Evolutionary conservation across 2,113 vertebrate genomes (phyloP).

Genomic region (Beaufortia kweichowensis): DNA sequence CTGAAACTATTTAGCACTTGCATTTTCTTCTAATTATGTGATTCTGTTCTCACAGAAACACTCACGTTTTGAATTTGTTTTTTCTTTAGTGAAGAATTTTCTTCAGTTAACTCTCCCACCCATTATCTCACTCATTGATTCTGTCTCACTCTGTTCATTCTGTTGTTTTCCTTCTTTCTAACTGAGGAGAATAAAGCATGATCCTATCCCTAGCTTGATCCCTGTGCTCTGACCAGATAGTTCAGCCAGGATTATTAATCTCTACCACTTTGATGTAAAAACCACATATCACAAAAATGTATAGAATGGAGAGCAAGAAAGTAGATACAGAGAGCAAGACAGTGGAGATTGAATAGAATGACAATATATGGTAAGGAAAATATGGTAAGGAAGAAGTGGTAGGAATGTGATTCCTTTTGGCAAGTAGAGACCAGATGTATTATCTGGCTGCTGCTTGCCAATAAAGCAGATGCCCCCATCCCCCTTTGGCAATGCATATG

Average conservation of each 20-base stretch:
- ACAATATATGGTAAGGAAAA: constrained; percentile 35
- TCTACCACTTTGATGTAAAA: constrained; percentile 72
- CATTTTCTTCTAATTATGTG: no score
- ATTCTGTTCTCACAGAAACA: no score
- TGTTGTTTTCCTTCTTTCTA: constrained; percentile 29
- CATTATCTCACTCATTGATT: constrained; percentile 1
- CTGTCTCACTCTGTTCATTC: constrained; percentile 14
- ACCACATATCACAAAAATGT: constrained; percentile 63
- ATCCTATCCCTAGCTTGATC: constrained; percentile 54
- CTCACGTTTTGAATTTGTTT: no score
- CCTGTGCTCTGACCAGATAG: constrained; percentile 53
- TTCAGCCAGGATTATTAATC: constrained; percentile 70
- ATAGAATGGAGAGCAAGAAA: constrained; percentile 44
- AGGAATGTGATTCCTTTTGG: constrained; percentile 72
- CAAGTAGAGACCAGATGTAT: constrained; percentile 68
- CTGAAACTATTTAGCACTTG: no score
- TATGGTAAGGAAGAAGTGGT: constrained; percentile 60
- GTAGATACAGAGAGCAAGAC: constrained; percentile 46
- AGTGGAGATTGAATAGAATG: constrained; percentile 42
- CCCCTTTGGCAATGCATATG: constrained; percentile 61
- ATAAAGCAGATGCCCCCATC: constrained; percentile 41
- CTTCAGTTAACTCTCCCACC: constrained; percentile 30
- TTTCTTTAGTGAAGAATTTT: not conserved
- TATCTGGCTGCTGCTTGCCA: constrained; percentile 63
- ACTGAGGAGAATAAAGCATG: constrained; percentile 49